Evolutionary conservation across 2,888 invertebrate genomes (phyloP).

Genomic region (Ormyrus nitidulus): DNA sequence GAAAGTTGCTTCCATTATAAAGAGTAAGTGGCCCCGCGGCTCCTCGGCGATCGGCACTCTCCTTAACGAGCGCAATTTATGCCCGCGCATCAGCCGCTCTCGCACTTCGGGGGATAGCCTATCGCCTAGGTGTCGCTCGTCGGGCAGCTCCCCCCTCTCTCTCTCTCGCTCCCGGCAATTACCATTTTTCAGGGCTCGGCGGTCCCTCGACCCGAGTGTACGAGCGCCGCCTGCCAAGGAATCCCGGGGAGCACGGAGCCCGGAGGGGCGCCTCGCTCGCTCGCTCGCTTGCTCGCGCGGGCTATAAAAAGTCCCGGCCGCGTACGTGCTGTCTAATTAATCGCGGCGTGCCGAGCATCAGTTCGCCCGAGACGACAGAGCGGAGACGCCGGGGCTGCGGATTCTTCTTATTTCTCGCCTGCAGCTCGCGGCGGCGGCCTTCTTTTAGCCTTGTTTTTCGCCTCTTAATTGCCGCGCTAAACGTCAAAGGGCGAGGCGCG

Average conservation of each 20-base stretch:
- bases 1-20: slow-evolving; percentile 6
- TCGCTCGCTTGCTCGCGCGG: slow-evolving; percentile 55
- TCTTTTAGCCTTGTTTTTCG: slow-evolving; percentile 29
- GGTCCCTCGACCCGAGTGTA: neutral
- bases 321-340: slow-evolving; percentile 69
- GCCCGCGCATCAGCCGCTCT: too few relatives aligned
- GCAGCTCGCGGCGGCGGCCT: neutral
- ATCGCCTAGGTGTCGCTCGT: too few relatives aligned
- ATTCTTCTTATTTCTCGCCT: neutral
- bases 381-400: neutral
- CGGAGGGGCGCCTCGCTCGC: neutral
- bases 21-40: neutral
- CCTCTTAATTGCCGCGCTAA: slow-evolving; percentile 47
- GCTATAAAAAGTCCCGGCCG: slow-evolving; percentile 62
- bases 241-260: neutral
- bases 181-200: slow-evolving; percentile 9
- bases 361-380: slow-evolving; percentile 26
- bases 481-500: slow-evolving; percentile 15
- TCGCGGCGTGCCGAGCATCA: slow-evolving; percentile 65
- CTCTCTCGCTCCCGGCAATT: neutral
- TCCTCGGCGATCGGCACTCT: too few relatives aligned
- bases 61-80: too few relatives aligned
- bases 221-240: slow-evolving; percentile 34
- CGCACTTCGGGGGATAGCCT: too few relatives aligned
- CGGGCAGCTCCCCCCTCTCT: neutral